A percentile compares a stretch with the other conserved stretches of the same genome.
phyloP scores from a whole-genome alignment of 2,888 invertebrate genomes.

The Pandemis cinnamomeana region DNA sequence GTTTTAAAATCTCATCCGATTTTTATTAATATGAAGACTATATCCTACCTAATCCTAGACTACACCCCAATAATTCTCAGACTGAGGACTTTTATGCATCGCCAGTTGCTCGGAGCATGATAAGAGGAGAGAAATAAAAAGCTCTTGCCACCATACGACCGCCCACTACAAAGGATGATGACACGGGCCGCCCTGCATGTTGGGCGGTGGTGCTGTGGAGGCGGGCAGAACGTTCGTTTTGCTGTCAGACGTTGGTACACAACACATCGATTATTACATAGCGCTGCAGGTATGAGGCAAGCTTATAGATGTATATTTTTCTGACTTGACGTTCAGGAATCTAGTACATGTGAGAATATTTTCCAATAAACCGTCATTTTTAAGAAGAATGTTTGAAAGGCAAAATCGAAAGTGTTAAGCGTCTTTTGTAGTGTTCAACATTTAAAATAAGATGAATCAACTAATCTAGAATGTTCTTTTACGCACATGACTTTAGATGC shows the following conservation, averaged over 20 bases:
- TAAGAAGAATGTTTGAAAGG: no score
- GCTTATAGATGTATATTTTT: not conserved
- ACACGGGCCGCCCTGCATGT: constrained; percentile 56
- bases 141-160: constrained; percentile 28
- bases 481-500: no score
- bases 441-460: no score
- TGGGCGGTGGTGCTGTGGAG: constrained; percentile 34
- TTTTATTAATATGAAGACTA: no score
- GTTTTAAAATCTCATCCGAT: no score
- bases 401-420: no score
- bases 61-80: constrained; percentile 5
- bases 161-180: constrained; percentile 59
- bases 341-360: no score
- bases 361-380: no score
- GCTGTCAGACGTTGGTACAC: constrained; percentile 21
- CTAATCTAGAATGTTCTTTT: no score
- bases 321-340: not conserved
- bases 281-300: not conserved
- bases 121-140: constrained; percentile 33
- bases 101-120: constrained; percentile 25
- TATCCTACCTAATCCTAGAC: not conserved
- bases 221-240: constrained; percentile 37
- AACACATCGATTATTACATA: constrained; percentile 35
- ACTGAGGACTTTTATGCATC: constrained; percentile 4
- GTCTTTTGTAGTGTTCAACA: no score